Evolutionary conservation across 2,797 vertebrate genomes (phyloP).

Genomic region (Echeneis naucrates): DNA sequence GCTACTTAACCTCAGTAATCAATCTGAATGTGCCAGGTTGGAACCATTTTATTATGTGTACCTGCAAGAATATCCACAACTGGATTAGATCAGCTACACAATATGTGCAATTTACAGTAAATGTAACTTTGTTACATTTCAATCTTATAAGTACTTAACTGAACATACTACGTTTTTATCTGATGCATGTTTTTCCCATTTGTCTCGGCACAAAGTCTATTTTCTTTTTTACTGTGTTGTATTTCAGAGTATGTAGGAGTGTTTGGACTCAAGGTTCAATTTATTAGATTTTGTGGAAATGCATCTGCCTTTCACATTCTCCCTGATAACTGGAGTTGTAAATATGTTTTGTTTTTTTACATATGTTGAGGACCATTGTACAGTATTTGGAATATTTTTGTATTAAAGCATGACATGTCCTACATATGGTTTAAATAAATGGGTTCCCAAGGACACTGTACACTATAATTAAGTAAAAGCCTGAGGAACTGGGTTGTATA

Average conservation of each 20-base stretch:
- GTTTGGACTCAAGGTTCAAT: constrained; percentile 27
- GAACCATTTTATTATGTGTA: constrained; percentile 40
- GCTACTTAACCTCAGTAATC: constrained; percentile 31
- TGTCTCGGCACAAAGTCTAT: constrained; percentile 35
- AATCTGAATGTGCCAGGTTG: constrained; percentile 21
- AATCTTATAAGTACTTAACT: constrained; percentile 38
- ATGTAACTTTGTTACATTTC: constrained; percentile 44
- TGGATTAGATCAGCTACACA: constrained; percentile 7
- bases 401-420: constrained; percentile 65
- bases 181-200: constrained; percentile 31
- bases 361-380: constrained; percentile 73
- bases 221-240: constrained; percentile 17
- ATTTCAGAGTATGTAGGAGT: constrained; percentile 32
- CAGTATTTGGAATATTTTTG: constrained; percentile 77
- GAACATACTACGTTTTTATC: constrained; percentile 33
- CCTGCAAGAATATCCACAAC: neutral
- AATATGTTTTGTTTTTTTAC: constrained; percentile 66
- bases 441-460: constrained; percentile 38
- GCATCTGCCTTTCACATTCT: constrained; percentile 15
- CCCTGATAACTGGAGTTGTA: constrained; percentile 63
- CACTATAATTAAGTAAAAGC: neutral
- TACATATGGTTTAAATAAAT: constrained; percentile 58
- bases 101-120: constrained; percentile 10
- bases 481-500: neutral
- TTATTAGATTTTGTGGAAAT: constrained; percentile 19